These are phyloP conservation scores for Corvus moneduloides DNA, from an alignment of 2,113 vertebrate genomes.

Conservation along the genomic window DNA sequence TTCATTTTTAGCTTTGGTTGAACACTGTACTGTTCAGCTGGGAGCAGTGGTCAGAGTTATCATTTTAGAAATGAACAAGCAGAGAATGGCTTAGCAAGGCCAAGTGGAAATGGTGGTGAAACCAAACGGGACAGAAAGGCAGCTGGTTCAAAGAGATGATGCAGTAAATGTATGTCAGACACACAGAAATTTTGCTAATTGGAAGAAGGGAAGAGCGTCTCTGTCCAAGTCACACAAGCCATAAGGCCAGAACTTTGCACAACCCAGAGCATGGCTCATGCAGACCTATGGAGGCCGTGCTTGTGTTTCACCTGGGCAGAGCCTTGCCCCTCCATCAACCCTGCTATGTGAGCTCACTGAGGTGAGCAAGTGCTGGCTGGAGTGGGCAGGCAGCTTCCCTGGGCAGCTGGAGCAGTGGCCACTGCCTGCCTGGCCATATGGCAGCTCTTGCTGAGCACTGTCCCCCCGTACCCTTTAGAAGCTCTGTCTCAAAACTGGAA, in stretches of 20 bases:
- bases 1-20: constrained; percentile 15
- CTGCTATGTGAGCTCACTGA: fast-evolving
- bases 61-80: not conserved
- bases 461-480: fast-evolving
- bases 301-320: not conserved
- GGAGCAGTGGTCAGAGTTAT: not conserved
- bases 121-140: not conserved
- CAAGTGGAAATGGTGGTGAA: not conserved
- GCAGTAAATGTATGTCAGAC: not conserved
- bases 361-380: not conserved
- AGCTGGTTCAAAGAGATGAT: not conserved
- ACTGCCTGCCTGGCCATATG: fast-evolving
- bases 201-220: not conserved
- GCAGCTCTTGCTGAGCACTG: not conserved
- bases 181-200: not conserved
- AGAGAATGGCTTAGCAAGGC: not conserved
- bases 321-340: not conserved
- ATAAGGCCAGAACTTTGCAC: not conserved
- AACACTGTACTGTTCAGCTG: not conserved
- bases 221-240: not conserved
- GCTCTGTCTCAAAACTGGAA: fast-evolving
- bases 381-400: fast-evolving
- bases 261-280: fast-evolving
- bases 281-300: fast-evolving
- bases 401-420: not conserved